A percentile compares a stretch with the other conserved stretches of the same genome.
Evolutionary conservation across 2,888 invertebrate species (phyloP).

Genomic region (Schizotus pectinicornis): DNA sequence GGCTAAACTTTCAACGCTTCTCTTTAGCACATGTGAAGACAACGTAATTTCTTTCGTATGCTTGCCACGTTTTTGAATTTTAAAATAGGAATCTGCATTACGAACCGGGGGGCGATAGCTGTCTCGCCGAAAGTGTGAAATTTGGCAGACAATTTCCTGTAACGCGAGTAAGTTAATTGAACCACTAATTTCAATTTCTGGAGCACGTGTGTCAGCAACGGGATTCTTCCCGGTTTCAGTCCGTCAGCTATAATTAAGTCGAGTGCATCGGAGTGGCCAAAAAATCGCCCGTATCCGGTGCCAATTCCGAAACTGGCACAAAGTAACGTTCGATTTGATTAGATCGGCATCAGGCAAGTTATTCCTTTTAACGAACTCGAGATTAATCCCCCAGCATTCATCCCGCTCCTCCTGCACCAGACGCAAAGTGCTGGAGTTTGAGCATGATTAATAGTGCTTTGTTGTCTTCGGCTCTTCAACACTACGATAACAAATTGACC

Average conservation of each 20-base stretch:
- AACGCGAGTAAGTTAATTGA: too few species aligned
- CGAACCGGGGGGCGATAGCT: too few species aligned
- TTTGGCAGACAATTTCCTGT: too few species aligned
- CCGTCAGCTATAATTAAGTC: conserved; percentile 11
- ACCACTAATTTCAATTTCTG: too few species aligned
- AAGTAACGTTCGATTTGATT: conserved; percentile 21
- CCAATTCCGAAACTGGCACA: conserved; percentile 19
- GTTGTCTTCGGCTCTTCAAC: conserved; percentile 15
- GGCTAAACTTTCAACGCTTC: too few species aligned
- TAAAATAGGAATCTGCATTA: too few species aligned
- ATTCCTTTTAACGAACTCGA: conserved; percentile 21
- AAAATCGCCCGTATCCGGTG: conserved; percentile 16
- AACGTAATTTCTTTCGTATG: too few species aligned
- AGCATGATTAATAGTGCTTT: conserved; percentile 23
- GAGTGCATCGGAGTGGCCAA: conserved; percentile 21
- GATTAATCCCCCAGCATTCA: conserved; percentile 21
- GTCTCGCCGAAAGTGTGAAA: too few species aligned
- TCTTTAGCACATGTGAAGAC: too few species aligned
- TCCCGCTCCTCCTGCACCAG: conserved; percentile 11
- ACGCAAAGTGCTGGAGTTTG: conserved; percentile 17
- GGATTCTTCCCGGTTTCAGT: too few species aligned
- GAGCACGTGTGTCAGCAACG: too few species aligned
- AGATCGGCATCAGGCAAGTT: conserved; percentile 16
- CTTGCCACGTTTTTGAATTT: too few species aligned
- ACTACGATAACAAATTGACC: conserved; percentile 21